Conservation (phyloP, 2,113 vertebrate genomes). For the Microtus richardsoni region DNA sequence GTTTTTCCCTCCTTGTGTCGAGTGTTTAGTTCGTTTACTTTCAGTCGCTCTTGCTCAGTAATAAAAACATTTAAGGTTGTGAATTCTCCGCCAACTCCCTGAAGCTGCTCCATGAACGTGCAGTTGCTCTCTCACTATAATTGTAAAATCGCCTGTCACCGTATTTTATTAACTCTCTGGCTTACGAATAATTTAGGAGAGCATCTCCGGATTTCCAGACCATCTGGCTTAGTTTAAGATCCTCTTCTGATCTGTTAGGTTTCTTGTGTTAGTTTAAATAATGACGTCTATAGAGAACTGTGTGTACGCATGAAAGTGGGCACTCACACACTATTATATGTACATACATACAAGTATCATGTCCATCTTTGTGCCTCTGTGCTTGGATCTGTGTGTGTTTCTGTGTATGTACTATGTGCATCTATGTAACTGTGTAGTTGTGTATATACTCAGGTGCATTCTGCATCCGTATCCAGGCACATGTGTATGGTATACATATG, state of each 20-base stretch:
- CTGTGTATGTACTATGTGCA: not conserved
- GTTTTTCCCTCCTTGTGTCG: conserved; percentile 65
- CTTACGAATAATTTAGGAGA: conserved; percentile 4
- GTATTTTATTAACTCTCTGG: not conserved
- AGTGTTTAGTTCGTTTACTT: conserved; percentile 67
- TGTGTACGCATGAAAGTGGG: too few relatives aligned
- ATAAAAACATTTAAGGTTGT: conserved; percentile 68
- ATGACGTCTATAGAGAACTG: not conserved
- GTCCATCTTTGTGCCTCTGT: accelerated
- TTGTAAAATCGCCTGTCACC: not conserved
- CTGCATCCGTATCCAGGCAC: not conserved
- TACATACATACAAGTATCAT: not conserved
- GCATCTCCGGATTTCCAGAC: not conserved
- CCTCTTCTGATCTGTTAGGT: not conserved
- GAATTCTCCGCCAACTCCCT: conserved; percentile 45
- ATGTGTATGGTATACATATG: accelerated
- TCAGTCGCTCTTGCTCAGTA: conserved; percentile 67
- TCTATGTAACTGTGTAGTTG: not conserved
- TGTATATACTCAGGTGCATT: not conserved
- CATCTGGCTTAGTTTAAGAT: not conserved
- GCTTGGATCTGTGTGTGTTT: not conserved
- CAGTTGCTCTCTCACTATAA: not conserved
- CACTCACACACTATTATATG: too few relatives aligned
- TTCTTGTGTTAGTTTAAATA: not conserved
- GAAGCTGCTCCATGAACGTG: accelerated